Percentiles rank a stretch among this genome's conserved stretches.
phyloP scores from a whole-genome alignment of 2,113 vertebrate genomes.

The Gallinago paraguaiae region DNA sequence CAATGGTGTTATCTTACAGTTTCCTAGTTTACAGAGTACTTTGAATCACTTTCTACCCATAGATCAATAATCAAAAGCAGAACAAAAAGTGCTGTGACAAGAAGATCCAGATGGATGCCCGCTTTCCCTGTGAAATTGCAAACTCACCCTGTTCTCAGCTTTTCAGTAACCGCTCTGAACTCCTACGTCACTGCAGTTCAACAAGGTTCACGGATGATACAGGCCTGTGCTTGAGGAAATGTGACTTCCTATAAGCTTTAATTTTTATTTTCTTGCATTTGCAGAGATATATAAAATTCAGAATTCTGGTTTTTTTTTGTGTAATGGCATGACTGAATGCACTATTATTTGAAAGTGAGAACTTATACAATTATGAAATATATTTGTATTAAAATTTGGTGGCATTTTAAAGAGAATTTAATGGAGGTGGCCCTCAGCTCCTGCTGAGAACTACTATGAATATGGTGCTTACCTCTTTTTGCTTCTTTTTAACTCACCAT shows the following conservation, averaged over 20 bases:
- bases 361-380: neutral
- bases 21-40: neutral
- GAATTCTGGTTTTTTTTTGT: neutral
- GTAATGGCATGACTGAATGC: neutral
- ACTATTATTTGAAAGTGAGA: neutral
- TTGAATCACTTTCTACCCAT: neutral
- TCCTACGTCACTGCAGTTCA: neutral
- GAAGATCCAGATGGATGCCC: neutral
- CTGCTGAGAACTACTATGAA: neutral
- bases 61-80: neutral
- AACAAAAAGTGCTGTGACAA: neutral
- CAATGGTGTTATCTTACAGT: neutral
- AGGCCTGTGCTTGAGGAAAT: neutral
- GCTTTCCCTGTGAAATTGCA: neutral
- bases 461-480: neutral
- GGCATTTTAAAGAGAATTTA: neutral
- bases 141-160: neutral
- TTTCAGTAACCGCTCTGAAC: neutral
- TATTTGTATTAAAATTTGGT: neutral
- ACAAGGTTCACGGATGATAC: rapidly evolving
- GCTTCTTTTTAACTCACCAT: neutral
- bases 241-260: neutral
- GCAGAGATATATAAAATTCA: neutral
- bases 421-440: neutral
- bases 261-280: neutral